A percentile compares a stretch with the other conserved stretches of the same genome.
Conservation (phyloP, 2,888 invertebrate genomes). For the Heliconius ethilla region DNA sequence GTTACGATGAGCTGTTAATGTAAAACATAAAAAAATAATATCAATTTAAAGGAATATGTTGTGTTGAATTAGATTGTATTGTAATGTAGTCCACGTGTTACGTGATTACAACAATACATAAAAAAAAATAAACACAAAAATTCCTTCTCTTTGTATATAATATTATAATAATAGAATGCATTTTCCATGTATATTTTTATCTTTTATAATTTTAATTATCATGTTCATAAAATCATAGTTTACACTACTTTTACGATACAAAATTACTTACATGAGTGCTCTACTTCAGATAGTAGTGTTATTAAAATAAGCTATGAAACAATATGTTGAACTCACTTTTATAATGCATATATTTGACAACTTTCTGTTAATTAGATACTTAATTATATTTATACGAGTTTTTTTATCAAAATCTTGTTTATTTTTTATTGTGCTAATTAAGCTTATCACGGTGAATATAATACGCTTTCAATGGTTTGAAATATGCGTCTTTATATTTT, state of each 20-base stretch:
- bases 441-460: background rate
- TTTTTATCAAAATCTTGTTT: constrained; percentile 2
- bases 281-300: constrained; percentile 7
- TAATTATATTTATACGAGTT: background rate
- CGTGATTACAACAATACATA: background rate
- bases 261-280: constrained; percentile 14
- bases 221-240: background rate
- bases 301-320: background rate
- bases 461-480: background rate
- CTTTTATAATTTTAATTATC: background rate
- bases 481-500: background rate
- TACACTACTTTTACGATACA: constrained; percentile 4
- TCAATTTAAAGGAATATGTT: no score
- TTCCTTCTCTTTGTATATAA: background rate
- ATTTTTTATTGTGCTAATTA: background rate
- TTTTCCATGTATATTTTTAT: background rate
- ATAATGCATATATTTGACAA: background rate
- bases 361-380: background rate
- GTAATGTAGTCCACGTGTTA: no score
- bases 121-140: background rate
- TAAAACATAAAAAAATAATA: no score
- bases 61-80: no score
- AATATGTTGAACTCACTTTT: constrained; percentile 1
- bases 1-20: no score
- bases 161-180: background rate